Evolutionary conservation across 2,113 vertebrate species (phyloP), one percentile per base, ranked within the genome.

Genomic region (Himantopus leucocephalus): DNA sequence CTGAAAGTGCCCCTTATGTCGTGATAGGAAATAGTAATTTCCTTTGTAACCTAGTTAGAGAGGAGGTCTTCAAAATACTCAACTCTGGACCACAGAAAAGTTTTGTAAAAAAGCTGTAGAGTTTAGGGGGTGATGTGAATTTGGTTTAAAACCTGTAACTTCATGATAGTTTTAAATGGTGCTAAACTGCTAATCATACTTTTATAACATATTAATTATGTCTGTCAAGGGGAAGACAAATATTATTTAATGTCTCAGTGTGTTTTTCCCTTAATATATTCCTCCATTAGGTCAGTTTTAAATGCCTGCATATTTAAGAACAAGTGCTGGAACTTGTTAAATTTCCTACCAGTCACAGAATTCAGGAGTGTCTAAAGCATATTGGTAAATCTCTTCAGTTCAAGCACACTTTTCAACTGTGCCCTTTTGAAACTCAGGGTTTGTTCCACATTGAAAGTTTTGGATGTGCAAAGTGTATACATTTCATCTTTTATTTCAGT

Each of bases 1-100:
- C n/a, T 30, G 77, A 7, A 30, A 41, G 62, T 30, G 37, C 26
- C 26, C 62, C 18, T 64, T 64, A 14, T 1, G 12, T 5, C 8
- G 41, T 4, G 35, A 23, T 16, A 18, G 48, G 56, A 17, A 16
- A 7, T 2, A 8, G 26, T 5, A 0, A 10, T n/a, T 26, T 16
- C 4, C 20, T 27, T 8, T 27, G 27, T 20, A 35, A 8, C 10
- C 9, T 11, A 1, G 8, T 0, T 22, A 1, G 4, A 4, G 23
- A 19, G 34, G 29, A 56, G n/a, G 8, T 27, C 22, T 43, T 45
- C 62, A 19, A 14, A n/a, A 6, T 22, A 10, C 39, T 30, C 14
- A 5, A 2, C 47, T 34, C 8, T 3, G 45, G 14, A 11, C 26
- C 9, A 5, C 30, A 7, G 64, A 20, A 32, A 43, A 5, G 26